Conservation (phyloP, 1,140 invertebrate species). For the Saxidomus purpurata region DNA sequence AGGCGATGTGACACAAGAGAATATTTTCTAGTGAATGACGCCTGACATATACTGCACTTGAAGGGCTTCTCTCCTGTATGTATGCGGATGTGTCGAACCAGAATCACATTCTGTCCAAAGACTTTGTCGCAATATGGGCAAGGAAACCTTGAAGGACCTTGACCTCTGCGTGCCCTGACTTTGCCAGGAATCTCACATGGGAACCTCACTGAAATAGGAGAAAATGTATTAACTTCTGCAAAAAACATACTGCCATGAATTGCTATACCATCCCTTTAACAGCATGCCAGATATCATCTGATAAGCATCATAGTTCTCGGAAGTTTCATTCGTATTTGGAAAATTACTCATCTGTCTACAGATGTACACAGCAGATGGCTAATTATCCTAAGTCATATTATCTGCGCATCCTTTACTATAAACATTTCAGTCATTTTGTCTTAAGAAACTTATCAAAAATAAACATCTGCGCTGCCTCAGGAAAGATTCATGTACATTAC, state of each 20-base stretch:
- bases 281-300: too few species aligned
- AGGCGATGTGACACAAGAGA: background rate
- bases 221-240: background rate
- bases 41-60: background rate
- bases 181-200: background rate
- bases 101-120: constrained; percentile 39
- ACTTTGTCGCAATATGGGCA: constrained; percentile 42
- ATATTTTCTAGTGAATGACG: constrained; percentile 4
- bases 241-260: background rate
- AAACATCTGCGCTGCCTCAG: too few species aligned
- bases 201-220: background rate
- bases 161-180: background rate
- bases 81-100: constrained; percentile 23
- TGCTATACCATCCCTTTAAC: too few species aligned
- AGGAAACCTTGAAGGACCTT: background rate
- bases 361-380: too few species aligned
- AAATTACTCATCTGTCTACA: too few species aligned
- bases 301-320: too few species aligned
- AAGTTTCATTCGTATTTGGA: too few species aligned
- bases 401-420: too few species aligned
- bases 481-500: too few species aligned
- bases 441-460: too few species aligned
- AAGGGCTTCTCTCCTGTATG: constrained; percentile 49
- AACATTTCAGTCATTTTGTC: too few species aligned
- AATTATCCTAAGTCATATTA: too few species aligned